Evolutionary conservation across 2,113 vertebrate species (phyloP).

Genomic region (Amphilophus citrinellus): DNA sequence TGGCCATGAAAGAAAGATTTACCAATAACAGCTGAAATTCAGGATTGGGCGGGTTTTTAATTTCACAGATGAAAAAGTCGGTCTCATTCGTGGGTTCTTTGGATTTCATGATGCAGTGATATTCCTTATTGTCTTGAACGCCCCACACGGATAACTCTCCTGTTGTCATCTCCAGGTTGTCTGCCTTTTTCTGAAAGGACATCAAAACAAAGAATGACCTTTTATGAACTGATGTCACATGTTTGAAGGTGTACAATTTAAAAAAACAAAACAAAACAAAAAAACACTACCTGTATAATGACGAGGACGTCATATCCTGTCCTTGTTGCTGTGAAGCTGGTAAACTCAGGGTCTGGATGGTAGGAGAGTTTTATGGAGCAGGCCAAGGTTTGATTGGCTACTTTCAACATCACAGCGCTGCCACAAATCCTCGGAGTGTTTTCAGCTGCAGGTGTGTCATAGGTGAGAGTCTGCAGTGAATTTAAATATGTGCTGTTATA

Average conservation of each 20-base stretch:
- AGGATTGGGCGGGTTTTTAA: too few relatives aligned
- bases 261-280: too few relatives aligned
- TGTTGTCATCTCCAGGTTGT: constrained; percentile 83
- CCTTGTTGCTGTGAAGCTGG: constrained; percentile 50
- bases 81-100: constrained; percentile 59
- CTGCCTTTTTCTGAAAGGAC: constrained; percentile 85
- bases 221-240: background rate
- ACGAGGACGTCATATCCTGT: constrained; percentile 19
- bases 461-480: background rate
- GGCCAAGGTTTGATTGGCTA: background rate
- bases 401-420: background rate
- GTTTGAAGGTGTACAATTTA: background rate
- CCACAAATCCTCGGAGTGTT: background rate
- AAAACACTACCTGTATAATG: constrained; percentile 70
- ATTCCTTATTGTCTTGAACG: constrained; percentile 47
- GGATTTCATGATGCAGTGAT: constrained; percentile 76
- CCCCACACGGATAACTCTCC: constrained; percentile 78
- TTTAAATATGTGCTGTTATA: constrained; percentile 54
- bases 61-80: too few relatives aligned
- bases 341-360: constrained; percentile 74
- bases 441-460: background rate
- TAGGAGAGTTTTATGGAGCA: constrained; percentile 43
- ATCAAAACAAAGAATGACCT: background rate
- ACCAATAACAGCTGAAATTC: too few relatives aligned
- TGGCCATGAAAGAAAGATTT: too few relatives aligned